A percentile compares a stretch with the other conserved stretches of the same genome.
Evolutionary conservation across 2,888 invertebrate genomes (phyloP).

Genomic region (Thymelicus lineola): DNA sequence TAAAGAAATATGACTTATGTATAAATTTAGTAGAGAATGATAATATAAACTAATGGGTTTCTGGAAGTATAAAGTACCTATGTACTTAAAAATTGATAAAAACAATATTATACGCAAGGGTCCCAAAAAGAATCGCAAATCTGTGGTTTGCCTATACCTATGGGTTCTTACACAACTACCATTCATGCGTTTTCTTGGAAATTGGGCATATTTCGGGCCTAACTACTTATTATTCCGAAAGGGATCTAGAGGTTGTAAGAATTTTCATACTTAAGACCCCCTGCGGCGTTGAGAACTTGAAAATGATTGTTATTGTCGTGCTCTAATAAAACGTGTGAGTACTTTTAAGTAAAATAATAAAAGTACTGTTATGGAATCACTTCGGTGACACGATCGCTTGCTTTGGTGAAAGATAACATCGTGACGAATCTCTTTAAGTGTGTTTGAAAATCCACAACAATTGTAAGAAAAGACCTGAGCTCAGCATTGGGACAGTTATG

Average conservation of each 20-base stretch:
- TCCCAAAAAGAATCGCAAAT: slow-evolving; percentile 4
- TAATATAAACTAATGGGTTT: no score
- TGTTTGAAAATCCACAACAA: no score
- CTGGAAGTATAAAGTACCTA: no score
- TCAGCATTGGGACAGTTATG: no score
- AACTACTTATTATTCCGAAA: slow-evolving; percentile 46
- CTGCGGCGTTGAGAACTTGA: slow-evolving; percentile 6
- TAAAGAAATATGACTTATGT: no score
- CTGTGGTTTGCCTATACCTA: slow-evolving; percentile 7
- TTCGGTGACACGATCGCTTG: no score
- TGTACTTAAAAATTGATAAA: no score
- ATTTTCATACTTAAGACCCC: slow-evolving; percentile 26
- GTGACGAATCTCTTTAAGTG: no score
- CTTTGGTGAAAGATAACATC: no score
- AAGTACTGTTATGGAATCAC: neutral
- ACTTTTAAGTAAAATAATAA: neutral
- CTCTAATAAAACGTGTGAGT: neutral
- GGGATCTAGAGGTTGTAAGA: slow-evolving; percentile 40
- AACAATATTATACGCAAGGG: neutral
- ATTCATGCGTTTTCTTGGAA: slow-evolving; percentile 57
- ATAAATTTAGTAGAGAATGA: no score
- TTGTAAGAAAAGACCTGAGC: no score
- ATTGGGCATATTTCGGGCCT: slow-evolving; percentile 54
- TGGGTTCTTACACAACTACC: slow-evolving; percentile 34
- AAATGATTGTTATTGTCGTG: slow-evolving; percentile 12